These are phyloP conservation scores for Nilaparvata lugens DNA, from an alignment of 1,140 invertebrate species.

Conservation along the genomic window DNA sequence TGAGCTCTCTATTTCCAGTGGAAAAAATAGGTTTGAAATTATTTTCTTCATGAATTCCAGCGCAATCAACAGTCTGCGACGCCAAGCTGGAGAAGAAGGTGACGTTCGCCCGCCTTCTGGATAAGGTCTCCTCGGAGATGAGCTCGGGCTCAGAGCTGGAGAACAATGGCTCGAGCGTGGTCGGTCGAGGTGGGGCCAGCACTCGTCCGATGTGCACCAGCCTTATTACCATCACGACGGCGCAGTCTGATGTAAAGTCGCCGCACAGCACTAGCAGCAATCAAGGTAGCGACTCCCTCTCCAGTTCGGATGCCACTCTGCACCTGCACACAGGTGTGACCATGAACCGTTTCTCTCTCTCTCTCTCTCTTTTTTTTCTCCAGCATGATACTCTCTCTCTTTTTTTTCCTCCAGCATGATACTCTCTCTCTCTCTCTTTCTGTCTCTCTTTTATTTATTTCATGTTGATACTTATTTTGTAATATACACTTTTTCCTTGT, in stretches of 20 bases:
- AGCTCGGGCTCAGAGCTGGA: conserved; percentile 55
- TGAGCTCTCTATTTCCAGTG: too few relatives aligned
- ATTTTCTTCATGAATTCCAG: background rate
- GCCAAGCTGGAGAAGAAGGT: conserved; percentile 63
- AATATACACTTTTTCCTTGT: too few relatives aligned
- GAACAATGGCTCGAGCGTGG: background rate
- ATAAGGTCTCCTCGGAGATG: conserved; percentile 63
- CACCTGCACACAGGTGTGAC: conserved; percentile 1
- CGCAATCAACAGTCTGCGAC: background rate
- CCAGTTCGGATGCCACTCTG: conserved; percentile 48
- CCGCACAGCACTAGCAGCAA: conserved; percentile 34
- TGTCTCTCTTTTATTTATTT: too few relatives aligned
- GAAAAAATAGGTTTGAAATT: too few relatives aligned
- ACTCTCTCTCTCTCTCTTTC: background rate
- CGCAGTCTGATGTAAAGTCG: conserved; percentile 8
- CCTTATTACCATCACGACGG: conserved; percentile 2
- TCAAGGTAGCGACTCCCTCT: conserved; percentile 58
- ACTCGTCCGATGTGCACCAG: background rate
- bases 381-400: background rate
- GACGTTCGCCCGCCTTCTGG: conserved; percentile 59
- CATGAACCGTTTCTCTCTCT: background rate
- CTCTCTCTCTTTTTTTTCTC: conserved; percentile 2
- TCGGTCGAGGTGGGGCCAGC: background rate
- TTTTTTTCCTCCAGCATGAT: background rate
- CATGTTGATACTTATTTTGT: too few relatives aligned